A percentile compares a stretch with the other conserved stretches of the same genome.
Evolutionary conservation across 2,113 vertebrate genomes (phyloP).

Genomic region (Myrmophylax atrothorax): DNA sequence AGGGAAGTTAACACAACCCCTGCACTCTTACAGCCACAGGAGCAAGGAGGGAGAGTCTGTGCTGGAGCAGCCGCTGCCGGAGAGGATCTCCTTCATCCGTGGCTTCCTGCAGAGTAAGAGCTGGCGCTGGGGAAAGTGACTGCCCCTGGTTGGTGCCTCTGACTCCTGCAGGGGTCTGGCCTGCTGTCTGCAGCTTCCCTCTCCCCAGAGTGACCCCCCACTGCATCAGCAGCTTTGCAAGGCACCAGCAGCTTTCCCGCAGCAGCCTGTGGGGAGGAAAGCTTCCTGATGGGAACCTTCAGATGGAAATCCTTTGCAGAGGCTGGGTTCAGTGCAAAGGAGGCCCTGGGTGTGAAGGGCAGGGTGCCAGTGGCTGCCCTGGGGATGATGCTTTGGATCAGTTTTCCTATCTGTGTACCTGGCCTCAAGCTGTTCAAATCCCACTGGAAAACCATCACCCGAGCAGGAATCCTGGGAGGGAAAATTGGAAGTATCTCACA

Average conservation of each 20-base stretch:
- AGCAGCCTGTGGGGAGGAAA: neutral
- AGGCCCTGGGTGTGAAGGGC: neutral
- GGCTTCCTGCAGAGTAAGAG: constrained; percentile 86
- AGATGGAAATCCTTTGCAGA: neutral
- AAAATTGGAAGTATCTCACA: fast-evolving
- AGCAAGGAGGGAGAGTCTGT: constrained; percentile 61
- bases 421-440: neutral
- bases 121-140: fast-evolving
- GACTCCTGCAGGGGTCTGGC: neutral
- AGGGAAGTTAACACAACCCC: fast-evolving
- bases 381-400: too few species aligned
- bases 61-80: constrained; percentile 60
- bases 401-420: neutral
- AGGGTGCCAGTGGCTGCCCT: neutral
- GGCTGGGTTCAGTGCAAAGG: neutral
- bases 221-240: neutral
- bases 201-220: fast-evolving
- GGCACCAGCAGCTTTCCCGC: neutral
- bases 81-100: constrained; percentile 75
- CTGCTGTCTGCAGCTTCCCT: neutral
- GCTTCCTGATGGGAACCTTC: neutral
- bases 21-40: constrained; percentile 73
- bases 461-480: neutral
- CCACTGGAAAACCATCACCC: neutral
- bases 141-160: neutral